phyloP scores from a whole-genome alignment of 2,888 invertebrate species.

The Dendrolimus pini region DNA sequence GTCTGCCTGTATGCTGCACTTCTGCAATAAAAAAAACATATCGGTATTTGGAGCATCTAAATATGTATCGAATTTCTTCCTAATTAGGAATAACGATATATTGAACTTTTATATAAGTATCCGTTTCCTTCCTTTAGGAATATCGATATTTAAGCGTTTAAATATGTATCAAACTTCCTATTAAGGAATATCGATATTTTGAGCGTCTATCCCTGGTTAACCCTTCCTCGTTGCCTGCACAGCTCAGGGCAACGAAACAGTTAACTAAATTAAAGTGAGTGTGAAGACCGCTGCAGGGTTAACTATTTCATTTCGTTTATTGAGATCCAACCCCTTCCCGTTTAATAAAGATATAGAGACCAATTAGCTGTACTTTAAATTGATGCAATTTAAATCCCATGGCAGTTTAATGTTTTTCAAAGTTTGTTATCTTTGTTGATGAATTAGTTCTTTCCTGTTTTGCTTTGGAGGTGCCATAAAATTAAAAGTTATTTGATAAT shows the following conservation, averaged over 20 bases:
- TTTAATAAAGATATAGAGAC: slow-evolving; percentile 70
- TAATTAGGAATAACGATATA: too few species aligned
- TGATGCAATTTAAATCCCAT: slow-evolving; percentile 27
- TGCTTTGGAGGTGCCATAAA: background rate
- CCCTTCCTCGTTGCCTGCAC: slow-evolving; percentile 61
- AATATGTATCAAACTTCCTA: too few species aligned
- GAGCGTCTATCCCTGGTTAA: slow-evolving; percentile 42
- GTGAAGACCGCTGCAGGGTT: slow-evolving; percentile 74
- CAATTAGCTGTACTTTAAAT: slow-evolving; percentile 61
- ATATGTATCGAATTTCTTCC: too few species aligned
- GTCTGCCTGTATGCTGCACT: too few species aligned
- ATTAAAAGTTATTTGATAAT: too few species aligned
- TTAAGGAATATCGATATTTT: background rate
- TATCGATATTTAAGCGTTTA: too few species aligned
- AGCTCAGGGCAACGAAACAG: slow-evolving; percentile 64
- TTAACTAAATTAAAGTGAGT: slow-evolving; percentile 76
- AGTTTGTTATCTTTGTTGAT: background rate
- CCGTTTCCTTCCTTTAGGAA: too few species aligned
- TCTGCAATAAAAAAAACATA: too few species aligned
- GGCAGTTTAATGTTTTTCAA: background rate
- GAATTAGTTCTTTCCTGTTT: background rate
- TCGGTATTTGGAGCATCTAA: too few species aligned
- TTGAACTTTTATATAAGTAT: too few species aligned
- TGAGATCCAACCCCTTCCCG: slow-evolving; percentile 67
- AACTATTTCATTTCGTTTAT: slow-evolving; percentile 76